Conservation (phyloP, 2,888 invertebrate genomes). For the Punctoribates punctum region DNA sequence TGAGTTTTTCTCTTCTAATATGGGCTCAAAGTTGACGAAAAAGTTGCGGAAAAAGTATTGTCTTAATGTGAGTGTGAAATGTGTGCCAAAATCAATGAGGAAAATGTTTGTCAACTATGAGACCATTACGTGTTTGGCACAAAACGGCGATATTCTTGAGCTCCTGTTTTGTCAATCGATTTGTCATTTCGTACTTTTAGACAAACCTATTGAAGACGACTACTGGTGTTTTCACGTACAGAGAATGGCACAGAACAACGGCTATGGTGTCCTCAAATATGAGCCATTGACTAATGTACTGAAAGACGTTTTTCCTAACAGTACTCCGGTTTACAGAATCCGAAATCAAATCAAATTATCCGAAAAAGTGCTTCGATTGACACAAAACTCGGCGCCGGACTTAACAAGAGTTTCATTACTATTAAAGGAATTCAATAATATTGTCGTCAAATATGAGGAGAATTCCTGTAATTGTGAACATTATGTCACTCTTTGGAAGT, state of each 20-base stretch:
- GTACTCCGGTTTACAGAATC: conserved; percentile 26
- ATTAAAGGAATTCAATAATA: neutral
- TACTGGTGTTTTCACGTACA: conserved; percentile 25
- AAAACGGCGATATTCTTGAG: conserved; percentile 3
- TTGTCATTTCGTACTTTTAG: neutral
- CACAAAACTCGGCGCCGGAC: conserved; percentile 30
- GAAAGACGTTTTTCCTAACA: neutral
- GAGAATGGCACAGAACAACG: neutral
- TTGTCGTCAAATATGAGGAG: conserved; percentile 24
- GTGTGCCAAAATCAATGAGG: neutral
- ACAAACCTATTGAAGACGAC: neutral
- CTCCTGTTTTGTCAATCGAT: neutral
- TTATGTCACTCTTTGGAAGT: conserved; percentile 51
- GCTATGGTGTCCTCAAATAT: neutral
- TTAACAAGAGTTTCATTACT: neutral
- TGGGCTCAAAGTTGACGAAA: neutral
- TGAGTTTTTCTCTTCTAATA: neutral
- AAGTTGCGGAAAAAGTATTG: neutral
- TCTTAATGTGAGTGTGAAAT: neutral
- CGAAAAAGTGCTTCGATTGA: conserved; percentile 23
- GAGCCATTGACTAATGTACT: neutral
- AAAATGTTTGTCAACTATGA: neutral
- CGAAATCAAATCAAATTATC: conserved; percentile 34
- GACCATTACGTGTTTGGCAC: neutral
- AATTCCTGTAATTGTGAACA: conserved; percentile 50